Percentiles rank a stretch among this genome's conserved stretches.
phyloP scores from a whole-genome alignment of 2,797 vertebrate species.

The Stomatorhinus walkeri region DNA sequence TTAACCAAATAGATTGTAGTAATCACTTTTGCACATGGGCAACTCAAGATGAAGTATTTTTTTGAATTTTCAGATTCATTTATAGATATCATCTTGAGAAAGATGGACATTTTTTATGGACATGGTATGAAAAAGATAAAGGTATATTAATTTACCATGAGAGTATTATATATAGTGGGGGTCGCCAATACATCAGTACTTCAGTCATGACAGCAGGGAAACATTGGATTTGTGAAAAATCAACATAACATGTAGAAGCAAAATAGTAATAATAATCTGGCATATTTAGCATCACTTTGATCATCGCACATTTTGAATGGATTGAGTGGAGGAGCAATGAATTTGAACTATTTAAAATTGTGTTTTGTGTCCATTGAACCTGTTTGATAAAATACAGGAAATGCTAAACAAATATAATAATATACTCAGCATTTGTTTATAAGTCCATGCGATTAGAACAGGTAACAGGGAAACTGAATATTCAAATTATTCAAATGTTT shows the following conservation, averaged over 20 bases:
- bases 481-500: neutral
- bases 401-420: neutral
- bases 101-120: constrained; percentile 76
- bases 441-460: neutral
- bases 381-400: neutral
- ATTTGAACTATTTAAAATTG: neutral
- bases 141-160: constrained; percentile 61
- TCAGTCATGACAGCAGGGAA: neutral
- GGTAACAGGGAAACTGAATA: neutral
- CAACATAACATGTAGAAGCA: neutral
- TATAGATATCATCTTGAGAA: constrained; percentile 79
- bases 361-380: neutral
- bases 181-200: constrained; percentile 9
- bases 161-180: constrained; percentile 57
- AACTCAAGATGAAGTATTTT: constrained; percentile 76
- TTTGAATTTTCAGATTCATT: constrained; percentile 80
- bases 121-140: constrained; percentile 78
- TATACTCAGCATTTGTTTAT: neutral
- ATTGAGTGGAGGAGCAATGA: neutral
- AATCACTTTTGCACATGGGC: constrained; percentile 45
- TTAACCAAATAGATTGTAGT: neutral
- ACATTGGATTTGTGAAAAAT: constrained; percentile 4
- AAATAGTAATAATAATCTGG: neutral
- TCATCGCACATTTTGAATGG: neutral
- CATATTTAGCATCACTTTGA: neutral